A percentile compares a stretch with the other conserved stretches of the same genome.
These are phyloP conservation scores for Clytia hemisphaerica DNA, from an alignment of 30 jellyfish, hydroid and myxozoan genomes.

Conservation along the genomic window DNA sequence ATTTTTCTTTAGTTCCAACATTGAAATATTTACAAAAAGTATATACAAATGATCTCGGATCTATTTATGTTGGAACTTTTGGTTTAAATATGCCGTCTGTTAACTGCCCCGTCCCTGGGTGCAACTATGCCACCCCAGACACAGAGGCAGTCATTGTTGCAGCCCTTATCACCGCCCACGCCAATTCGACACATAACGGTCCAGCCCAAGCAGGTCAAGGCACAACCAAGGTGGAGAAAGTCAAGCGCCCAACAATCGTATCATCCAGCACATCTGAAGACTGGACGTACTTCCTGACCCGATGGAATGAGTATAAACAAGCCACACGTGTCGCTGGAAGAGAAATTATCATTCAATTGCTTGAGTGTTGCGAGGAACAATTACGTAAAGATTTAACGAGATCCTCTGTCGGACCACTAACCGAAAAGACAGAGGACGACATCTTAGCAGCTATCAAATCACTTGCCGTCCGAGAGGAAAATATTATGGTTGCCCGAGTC, in stretches of 20 bases:
- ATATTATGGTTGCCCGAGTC: conserved; percentile 33
- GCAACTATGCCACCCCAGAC: conserved; percentile 14
- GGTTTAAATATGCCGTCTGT: conserved; percentile 14
- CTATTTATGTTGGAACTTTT: conserved; percentile 5
- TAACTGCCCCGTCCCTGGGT: conserved; percentile 16
- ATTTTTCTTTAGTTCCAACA: too few species aligned
- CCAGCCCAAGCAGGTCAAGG: not conserved
- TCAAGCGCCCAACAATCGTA: conserved; percentile 32
- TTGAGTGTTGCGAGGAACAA: conserved; percentile 38
- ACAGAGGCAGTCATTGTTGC: conserved; percentile 19
- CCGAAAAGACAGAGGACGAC: conserved; percentile 20
- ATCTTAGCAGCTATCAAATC: conserved; percentile 5
- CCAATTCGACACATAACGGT: not conserved
- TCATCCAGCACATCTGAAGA: conserved; percentile 32
- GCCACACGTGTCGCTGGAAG: conserved; percentile 28
- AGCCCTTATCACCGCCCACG: not conserved
- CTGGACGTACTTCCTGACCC: conserved; percentile 40
- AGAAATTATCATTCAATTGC: conserved; percentile 24
- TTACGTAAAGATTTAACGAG: conserved; percentile 25
- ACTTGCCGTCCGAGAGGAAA: conserved; percentile 24
- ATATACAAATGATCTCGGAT: conserved; percentile 10
- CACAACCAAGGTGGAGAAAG: conserved; percentile 25
- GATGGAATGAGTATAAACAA: conserved; percentile 30
- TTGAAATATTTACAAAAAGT: too few species aligned
- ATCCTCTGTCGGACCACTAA: conserved; percentile 17